Percentiles rank a stretch among this genome's conserved stretches.
Evolutionary conservation across 2,797 vertebrate species (phyloP).

Genomic region (Fringilla coelebs): DNA sequence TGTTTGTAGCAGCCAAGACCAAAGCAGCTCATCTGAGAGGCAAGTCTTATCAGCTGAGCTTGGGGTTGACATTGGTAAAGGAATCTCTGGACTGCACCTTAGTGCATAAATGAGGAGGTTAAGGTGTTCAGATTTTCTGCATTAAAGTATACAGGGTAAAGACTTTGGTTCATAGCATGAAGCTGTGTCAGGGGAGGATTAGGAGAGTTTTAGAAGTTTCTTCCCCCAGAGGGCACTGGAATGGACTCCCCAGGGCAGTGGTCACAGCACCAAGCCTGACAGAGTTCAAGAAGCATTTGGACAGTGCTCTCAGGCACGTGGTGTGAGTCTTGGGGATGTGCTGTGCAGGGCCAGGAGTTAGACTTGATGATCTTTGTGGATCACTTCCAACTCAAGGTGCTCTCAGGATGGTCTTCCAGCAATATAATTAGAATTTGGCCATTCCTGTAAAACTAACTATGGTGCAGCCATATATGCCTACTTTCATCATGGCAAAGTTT

Average conservation of each 20-base stretch:
- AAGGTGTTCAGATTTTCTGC: neutral
- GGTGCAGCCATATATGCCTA: neutral
- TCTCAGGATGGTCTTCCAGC: neutral
- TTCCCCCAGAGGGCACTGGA: neutral
- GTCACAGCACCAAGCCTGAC: neutral
- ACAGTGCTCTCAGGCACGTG: neutral
- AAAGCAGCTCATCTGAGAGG: neutral
- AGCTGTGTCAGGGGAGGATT: neutral
- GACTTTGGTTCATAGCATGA: neutral
- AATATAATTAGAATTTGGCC: neutral
- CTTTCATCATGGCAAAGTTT: neutral
- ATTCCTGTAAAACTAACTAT: neutral
- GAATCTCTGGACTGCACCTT: neutral
- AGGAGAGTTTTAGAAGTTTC: neutral
- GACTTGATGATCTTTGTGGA: neutral
- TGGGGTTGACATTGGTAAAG: neutral
- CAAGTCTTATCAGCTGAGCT: neutral
- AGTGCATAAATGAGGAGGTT: neutral
- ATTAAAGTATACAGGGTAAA: neutral
- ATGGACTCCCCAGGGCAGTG: neutral
- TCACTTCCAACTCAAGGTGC: neutral
- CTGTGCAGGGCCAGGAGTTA: neutral
- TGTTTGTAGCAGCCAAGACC: neutral
- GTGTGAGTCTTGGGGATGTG: neutral
- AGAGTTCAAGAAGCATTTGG: fast-evolving